A percentile compares a stretch with the other conserved stretches of the same genome.
Evolutionary conservation across 2,113 vertebrate genomes (phyloP).

Genomic region (Hymenochirus boettgeri): DNA sequence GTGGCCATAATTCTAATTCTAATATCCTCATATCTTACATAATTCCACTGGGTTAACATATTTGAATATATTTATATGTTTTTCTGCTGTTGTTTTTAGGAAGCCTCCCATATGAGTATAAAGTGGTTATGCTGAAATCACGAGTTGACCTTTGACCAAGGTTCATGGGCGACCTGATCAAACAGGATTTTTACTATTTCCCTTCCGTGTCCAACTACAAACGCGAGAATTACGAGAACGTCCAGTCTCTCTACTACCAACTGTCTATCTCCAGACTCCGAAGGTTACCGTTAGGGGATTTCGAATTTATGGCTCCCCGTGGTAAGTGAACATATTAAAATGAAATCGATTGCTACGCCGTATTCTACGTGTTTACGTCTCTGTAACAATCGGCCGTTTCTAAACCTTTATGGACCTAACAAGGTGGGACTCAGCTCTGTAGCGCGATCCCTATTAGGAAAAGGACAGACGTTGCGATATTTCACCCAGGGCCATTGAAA

Average conservation of each 20-base stretch:
- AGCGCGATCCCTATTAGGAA: too few species aligned
- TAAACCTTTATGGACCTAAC: too few species aligned
- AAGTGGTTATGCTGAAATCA: constrained; percentile 96
- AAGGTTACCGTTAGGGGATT: constrained; percentile 91
- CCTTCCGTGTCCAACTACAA: constrained; percentile 94
- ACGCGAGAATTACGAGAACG: constrained; percentile 93
- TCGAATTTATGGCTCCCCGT: constrained; percentile 89
- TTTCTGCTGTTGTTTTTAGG: too few species aligned
- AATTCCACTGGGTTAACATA: too few species aligned
- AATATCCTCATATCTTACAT: too few species aligned
- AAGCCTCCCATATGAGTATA: constrained; percentile 92
- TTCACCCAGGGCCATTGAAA: too few species aligned
- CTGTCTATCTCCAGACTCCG: constrained; percentile 95
- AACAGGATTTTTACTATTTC: constrained; percentile 98
- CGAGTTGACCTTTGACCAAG: constrained; percentile 95
- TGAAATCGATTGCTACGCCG: constrained; percentile 32
- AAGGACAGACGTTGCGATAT: too few species aligned
- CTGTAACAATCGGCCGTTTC: too few species aligned
- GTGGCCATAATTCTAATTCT: too few species aligned
- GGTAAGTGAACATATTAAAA: constrained; percentile 71
- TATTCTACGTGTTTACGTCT: too few species aligned
- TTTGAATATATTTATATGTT: too few species aligned
- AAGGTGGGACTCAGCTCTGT: too few species aligned
- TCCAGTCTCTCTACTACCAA: constrained; percentile 94
- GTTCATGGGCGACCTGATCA: constrained; percentile 97